phyloP scores from a whole-genome alignment of 2,797 vertebrate genomes.

The Scleropages formosus region DNA sequence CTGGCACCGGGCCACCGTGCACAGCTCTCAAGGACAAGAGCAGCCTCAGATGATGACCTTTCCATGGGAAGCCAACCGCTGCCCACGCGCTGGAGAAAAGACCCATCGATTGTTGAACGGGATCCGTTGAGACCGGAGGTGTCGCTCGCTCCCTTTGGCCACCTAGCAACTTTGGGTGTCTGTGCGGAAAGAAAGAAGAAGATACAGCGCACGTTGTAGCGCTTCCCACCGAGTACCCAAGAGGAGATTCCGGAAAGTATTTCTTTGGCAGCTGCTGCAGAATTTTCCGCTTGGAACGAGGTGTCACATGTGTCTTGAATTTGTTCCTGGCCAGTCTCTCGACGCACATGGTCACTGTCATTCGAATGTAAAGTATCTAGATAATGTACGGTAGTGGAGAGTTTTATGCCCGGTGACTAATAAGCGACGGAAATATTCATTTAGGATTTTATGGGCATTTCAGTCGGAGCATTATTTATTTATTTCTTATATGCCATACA shows the following conservation, averaged over 20 bases:
- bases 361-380: slow-evolving; percentile 42
- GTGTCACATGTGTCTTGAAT: slow-evolving; percentile 38
- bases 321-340: slow-evolving; percentile 30
- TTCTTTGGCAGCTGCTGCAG: slow-evolving; percentile 10
- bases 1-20: slow-evolving; percentile 76
- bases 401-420: no score
- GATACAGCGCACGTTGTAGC: background rate
- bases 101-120: background rate
- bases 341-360: slow-evolving; percentile 33
- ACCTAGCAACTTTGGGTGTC: background rate
- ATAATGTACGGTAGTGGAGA: no score
- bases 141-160: background rate
- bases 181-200: background rate
- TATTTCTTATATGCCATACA: no score
- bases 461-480: no score
- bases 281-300: slow-evolving; percentile 14
- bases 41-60: slow-evolving; percentile 53
- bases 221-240: background rate
- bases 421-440: no score
- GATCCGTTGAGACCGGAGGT: background rate
- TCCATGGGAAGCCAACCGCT: slow-evolving; percentile 18
- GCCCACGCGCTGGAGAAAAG: background rate
- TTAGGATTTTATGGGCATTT: no score
- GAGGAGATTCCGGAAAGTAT: slow-evolving; percentile 19
- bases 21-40: slow-evolving; percentile 74